Conservation (phyloP, 1,140 invertebrate genomes). For the Wiebesia pumilae region DNA sequence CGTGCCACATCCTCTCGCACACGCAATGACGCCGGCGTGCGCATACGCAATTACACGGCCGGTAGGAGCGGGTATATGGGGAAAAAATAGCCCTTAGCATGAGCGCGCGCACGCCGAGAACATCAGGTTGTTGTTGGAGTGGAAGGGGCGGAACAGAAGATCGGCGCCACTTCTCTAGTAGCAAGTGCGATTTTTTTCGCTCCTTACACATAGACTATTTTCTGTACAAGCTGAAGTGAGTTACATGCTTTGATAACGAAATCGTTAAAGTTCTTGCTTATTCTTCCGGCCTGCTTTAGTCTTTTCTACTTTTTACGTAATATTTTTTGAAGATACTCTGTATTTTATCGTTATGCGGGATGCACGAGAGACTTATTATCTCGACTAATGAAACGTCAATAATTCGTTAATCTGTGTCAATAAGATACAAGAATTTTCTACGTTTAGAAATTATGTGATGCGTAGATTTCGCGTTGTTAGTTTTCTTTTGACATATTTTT, state of each 20-base stretch:
- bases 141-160: neutral
- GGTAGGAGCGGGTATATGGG: neutral
- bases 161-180: slow-evolving; percentile 13
- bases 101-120: slow-evolving; percentile 6
- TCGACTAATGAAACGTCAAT: neutral
- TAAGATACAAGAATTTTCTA: neutral
- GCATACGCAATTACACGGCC: slow-evolving; percentile 44
- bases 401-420: neutral
- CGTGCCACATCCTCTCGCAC: slow-evolving; percentile 34
- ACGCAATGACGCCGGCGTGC: slow-evolving; percentile 38
- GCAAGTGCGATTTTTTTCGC: slow-evolving; percentile 15
- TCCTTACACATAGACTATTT: too few relatives aligned
- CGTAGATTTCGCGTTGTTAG: too few relatives aligned
- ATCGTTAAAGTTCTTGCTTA: neutral
- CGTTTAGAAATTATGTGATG: neutral
- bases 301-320: neutral
- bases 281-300: neutral
- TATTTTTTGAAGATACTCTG: neutral
- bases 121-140: neutral
- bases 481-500: too few relatives aligned
- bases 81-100: slow-evolving; percentile 41
- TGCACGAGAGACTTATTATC: slow-evolving; percentile 29
- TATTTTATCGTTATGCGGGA: slow-evolving; percentile 17
- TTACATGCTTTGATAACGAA: slow-evolving; percentile 28
- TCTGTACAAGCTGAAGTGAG: neutral